Evolutionary conservation across 1,140 invertebrate species (phyloP).

Genomic region (Hylaeus volcanicus): DNA sequence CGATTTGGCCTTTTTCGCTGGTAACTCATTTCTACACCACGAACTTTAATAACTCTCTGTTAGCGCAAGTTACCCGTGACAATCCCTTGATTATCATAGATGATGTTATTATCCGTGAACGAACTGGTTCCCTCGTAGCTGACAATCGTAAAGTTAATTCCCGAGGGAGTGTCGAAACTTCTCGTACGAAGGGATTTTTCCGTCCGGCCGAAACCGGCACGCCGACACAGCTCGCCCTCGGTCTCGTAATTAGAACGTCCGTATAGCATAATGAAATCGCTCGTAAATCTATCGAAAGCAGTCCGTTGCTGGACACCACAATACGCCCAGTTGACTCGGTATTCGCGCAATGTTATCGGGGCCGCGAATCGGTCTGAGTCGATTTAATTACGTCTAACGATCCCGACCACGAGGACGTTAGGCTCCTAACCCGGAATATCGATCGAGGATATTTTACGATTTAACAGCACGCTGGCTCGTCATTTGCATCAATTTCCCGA

Average conservation of each 20-base stretch:
- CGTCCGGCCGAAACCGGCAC: background rate
- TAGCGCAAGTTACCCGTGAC: too few relatives aligned
- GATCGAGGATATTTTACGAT: constrained; percentile 49
- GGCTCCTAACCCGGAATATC: constrained; percentile 30
- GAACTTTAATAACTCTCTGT: too few relatives aligned
- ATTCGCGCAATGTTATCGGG: constrained; percentile 47
- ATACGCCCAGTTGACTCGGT: constrained; percentile 41
- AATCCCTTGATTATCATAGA: background rate
- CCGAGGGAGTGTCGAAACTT: background rate
- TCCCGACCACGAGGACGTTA: constrained; percentile 47
- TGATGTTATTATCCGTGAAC: background rate
- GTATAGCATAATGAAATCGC: constrained; percentile 51
- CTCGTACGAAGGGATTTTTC: background rate
- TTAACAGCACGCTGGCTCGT: constrained; percentile 43
- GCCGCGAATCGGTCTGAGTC: constrained; percentile 45
- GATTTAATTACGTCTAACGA: constrained; percentile 72
- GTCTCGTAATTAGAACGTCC: constrained; percentile 57
- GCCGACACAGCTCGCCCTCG: background rate
- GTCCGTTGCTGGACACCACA: constrained; percentile 39
- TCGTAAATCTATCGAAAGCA: constrained; percentile 61
- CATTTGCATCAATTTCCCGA: constrained; percentile 25
- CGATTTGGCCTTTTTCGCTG: too few relatives aligned
- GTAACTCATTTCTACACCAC: too few relatives aligned
- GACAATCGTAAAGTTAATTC: background rate
- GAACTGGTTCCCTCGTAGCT: background rate